Evolutionary conservation across 1,140 invertebrate species (phyloP).

Genomic region (Reticulitermes speratus): DNA sequence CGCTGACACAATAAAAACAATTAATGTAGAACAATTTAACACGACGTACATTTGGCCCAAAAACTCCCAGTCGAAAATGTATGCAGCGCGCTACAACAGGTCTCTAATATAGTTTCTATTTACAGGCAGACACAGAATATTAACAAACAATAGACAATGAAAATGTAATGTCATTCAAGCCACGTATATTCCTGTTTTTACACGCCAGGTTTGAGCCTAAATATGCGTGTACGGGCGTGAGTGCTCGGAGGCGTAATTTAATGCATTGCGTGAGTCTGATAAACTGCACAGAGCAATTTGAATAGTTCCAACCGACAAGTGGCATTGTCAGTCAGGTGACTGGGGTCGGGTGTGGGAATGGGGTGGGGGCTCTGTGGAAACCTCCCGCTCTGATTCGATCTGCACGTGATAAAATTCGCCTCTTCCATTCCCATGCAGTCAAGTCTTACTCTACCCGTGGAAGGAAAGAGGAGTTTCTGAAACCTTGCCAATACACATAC

Average conservation of each 20-base stretch:
- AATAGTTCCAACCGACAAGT: background rate
- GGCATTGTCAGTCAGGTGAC: background rate
- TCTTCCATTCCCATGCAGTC: no score
- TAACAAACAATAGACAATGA: slow-evolving; percentile 1
- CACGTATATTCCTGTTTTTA: background rate
- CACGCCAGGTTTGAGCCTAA: background rate
- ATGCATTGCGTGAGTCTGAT: background rate
- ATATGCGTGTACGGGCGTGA: background rate
- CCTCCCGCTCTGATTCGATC: background rate
- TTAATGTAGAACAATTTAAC: no score
- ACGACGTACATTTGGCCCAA: no score
- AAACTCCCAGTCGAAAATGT: no score
- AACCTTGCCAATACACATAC: no score
- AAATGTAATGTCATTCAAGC: background rate
- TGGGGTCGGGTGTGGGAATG: no score
- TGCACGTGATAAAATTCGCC: background rate
- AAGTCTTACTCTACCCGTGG: no score
- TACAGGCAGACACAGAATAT: background rate
- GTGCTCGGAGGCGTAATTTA: background rate
- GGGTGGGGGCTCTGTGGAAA: background rate
- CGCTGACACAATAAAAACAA: no score
- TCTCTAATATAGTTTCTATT: background rate
- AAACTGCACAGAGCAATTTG: background rate
- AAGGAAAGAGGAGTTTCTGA: no score
- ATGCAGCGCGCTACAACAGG: no score